Evolutionary conservation across 2,113 vertebrate genomes (phyloP), one percentile per base, ranked within the genome.

Genomic region (Odontophorus gujanensis): DNA sequence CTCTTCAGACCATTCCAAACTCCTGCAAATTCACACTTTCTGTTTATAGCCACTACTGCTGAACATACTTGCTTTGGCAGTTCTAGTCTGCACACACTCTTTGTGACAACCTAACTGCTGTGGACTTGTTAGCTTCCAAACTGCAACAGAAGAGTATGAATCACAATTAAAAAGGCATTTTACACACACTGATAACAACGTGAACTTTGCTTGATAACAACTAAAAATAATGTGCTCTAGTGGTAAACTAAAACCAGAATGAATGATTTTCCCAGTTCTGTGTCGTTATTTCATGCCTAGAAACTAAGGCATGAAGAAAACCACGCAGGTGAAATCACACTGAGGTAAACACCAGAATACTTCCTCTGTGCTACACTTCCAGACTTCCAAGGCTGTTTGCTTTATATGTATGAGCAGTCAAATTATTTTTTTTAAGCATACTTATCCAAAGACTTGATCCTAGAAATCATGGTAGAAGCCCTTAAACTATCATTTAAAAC

Each of bases 31-130:
- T 18, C 76, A 74, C 65, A 50, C 77, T 78, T 74, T 13, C n/a
- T 63, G 28, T 89, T 88, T 92, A 75, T 8, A 86, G 81, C 61
- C 69, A 24, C 69, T 74, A 51, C 73, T 72, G 66, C 28, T 89
- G 81, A 92, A 95, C 69, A 75, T 7, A 45, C 24, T 90, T 90
- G 83, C 86, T 95, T 81, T 93, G 91, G 51, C 89, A 92, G 66
- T 19, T 68, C 72, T 32, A 77, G 65, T 15, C 42, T 58, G 89
- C 65, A 90, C 69, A 55, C 61, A 50, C 0, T 89, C 42, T 71
- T 59, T 38, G 50, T 63, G 81, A 90, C 90, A 96, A 93, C 63
- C 34, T 30, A 74, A 81, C 14, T 0, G 47, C 71, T 74, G 86
- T 3, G 2, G 65, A 89, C 73, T 84, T 67, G 61, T 73, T 84